These are phyloP conservation scores for Myxocyprinus asiaticus DNA, from an alignment of 2,113 vertebrate genomes.

Conservation along the genomic window DNA sequence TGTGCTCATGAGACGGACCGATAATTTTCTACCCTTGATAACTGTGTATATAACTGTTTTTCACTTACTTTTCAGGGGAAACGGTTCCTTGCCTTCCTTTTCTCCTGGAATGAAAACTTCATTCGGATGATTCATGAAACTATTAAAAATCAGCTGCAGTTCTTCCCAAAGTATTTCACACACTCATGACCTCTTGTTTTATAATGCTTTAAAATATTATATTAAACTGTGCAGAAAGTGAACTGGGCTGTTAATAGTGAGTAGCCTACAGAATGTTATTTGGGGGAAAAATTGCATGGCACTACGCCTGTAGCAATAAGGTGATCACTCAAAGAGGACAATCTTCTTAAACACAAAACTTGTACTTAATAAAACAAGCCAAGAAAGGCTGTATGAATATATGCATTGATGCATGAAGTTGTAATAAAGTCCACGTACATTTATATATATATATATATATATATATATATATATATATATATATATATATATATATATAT, in stretches of 20 bases:
- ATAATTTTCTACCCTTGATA: background rate
- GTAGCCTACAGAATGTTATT: too few relatives aligned
- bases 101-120: slow-evolving; percentile 87
- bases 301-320: background rate
- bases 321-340: background rate
- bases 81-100: slow-evolving; percentile 91
- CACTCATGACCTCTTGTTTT: background rate
- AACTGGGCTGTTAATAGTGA: too few relatives aligned
- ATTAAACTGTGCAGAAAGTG: background rate
- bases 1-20: background rate
- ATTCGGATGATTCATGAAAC: slow-evolving; percentile 90
- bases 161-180: slow-evolving; percentile 82
- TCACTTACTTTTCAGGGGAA: slow-evolving; percentile 79
- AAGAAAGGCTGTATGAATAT: too few relatives aligned
- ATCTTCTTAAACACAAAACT: background rate
- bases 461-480: too few relatives aligned
- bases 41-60: slow-evolving; percentile 23
- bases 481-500: too few relatives aligned
- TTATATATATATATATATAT: too few relatives aligned
- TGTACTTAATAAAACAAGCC: too few relatives aligned
- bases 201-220: background rate
- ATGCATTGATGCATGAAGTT: too few relatives aligned
- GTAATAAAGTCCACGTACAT: too few relatives aligned
- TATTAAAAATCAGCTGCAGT: slow-evolving; percentile 91
- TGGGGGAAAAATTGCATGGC: too few relatives aligned